Evolutionary conservation across 2,888 invertebrate genomes (phyloP), one percentile per base, ranked within the genome.

Genomic region (Nephrotoma flavescens): DNA sequence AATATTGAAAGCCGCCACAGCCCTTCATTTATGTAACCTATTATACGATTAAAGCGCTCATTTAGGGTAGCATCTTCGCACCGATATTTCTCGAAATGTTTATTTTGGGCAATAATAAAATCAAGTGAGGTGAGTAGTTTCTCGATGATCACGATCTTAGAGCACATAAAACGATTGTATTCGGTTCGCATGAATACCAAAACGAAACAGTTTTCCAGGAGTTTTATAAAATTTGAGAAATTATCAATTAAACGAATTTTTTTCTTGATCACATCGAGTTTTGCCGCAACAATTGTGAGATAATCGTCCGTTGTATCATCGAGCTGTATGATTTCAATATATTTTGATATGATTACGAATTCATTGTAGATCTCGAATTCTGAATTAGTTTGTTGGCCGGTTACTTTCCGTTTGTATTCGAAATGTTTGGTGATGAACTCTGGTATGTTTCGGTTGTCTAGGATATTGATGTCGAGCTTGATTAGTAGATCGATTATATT

Each of bases 1-100:
- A 91, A 87, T 4, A 91, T 89, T 0, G 90, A 89, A 85, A 90
- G 89, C 87, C 91, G 90, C 91, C 91, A 91, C 0, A 91, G 87
- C 0, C 90, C 89, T 87, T 91, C 91, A 11, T 89, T 89, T 12
- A 91, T 90, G 12, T 85, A 85, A 19, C 19, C 19, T 15, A 44
- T 85, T 85, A 85, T 85, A 0, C 19, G 42, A 44, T 44, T 44
- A 41, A 44, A 85, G 19, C 85, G 85, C 7, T 85, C 42, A 9
- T 42, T 84, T 42, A 84, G 7, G 2, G 6, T 5, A 12, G 41
- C 9, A 84, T 84, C 84, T 1, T 9, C 15, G 42, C 0, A 19
- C 9, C 11, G 19, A 85, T 19, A 85, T 31, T 19, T 44, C 7
- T 85, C 85, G 11, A 44, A 44, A 85, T 85, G 44, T 85, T 85